A percentile compares a stretch with the other conserved stretches of the same genome.
Conservation (phyloP, 2,113 vertebrate genomes). For the Cynoglossus semilaevis region DNA sequence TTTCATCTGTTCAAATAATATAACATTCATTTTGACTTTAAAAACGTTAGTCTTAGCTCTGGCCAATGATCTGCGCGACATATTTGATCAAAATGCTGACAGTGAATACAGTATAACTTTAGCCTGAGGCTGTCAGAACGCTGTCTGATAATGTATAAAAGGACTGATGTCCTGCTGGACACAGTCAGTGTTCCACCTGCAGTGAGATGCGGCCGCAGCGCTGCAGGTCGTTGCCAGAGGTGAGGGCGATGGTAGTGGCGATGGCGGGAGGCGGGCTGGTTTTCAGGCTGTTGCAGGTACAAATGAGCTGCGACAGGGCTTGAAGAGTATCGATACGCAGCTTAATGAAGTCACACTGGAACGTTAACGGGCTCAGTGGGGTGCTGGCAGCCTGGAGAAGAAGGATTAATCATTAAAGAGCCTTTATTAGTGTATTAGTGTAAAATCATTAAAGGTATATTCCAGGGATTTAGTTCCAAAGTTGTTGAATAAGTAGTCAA, state of each 20-base stretch:
- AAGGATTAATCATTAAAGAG: constrained; percentile 27
- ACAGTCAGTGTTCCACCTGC: constrained; percentile 75
- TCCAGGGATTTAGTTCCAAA: too few species aligned
- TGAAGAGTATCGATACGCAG: constrained; percentile 94
- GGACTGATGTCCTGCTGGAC: too few species aligned
- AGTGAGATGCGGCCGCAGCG: constrained; percentile 94
- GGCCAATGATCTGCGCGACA: too few species aligned
- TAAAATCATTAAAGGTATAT: too few species aligned
- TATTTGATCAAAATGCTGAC: too few species aligned
- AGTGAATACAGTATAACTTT: too few species aligned
- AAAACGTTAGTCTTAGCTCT: too few species aligned
- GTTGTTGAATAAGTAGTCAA: too few species aligned
- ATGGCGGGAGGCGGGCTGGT: constrained; percentile 97
- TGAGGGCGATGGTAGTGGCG: constrained; percentile 90
- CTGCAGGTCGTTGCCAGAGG: constrained; percentile 91
- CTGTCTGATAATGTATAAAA: not conserved
- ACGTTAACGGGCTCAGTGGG: constrained; percentile 91
- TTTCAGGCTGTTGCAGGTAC: constrained; percentile 97
- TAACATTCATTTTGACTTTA: too few species aligned
- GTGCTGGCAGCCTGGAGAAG: constrained; percentile 90
- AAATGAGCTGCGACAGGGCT: constrained; percentile 95
- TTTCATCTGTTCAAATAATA: too few species aligned
- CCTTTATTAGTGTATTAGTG: not conserved
- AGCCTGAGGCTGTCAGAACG: not conserved
- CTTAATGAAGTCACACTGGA: constrained; percentile 98